Evolutionary conservation across 2,888 invertebrate species (phyloP), one percentile per base, ranked within the genome.

Genomic region (Cataglyphis livida): DNA sequence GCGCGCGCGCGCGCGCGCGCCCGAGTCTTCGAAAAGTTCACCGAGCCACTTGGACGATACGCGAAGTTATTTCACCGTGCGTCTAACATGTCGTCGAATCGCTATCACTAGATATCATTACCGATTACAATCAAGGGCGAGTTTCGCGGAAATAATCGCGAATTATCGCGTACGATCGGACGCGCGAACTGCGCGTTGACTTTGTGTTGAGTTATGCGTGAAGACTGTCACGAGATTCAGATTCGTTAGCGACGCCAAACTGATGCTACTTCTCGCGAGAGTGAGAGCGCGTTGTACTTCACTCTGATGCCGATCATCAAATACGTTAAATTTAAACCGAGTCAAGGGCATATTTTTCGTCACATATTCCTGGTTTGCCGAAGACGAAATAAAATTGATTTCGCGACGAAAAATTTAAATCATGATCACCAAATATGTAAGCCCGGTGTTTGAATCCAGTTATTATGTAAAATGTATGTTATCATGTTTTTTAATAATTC

Each of bases 21-120:
- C 35, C 61, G 74, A 38, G 38, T 35, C 54, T 73, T 73, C 74
- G 61, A 74, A 74, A 41, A 74, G n/a, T 74, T 71, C 35, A 12
- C 68, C 68, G 32, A 32, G 7, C 61, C 25, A 65, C 15, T 3
- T 21, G 38, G 21, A 21, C 12, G n/a, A 35, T 9, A 7, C 41
- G 28, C 51, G 12, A 64, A 12, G n/a, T 38, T 35, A 15, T 25
- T 25, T 28, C 44, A 9, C 10, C 44, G 41, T 3, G 9, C 38
- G 41, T 3, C 10, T 41, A 12, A 41, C 3, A 12, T 18, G 41
- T 35, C 12, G 38, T 41, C 15, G 3, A 12, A 44, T 44, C 41
- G 1, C 12, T 12, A 12, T 15, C n/a, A 3, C 28, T 48, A n/a
- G 6, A 28, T 48, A 28, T 66, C 51, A 4, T 1, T 1, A 9